Conservation (phyloP, 1,140 invertebrate species). For the Drosophila pseudoobscura region DNA sequence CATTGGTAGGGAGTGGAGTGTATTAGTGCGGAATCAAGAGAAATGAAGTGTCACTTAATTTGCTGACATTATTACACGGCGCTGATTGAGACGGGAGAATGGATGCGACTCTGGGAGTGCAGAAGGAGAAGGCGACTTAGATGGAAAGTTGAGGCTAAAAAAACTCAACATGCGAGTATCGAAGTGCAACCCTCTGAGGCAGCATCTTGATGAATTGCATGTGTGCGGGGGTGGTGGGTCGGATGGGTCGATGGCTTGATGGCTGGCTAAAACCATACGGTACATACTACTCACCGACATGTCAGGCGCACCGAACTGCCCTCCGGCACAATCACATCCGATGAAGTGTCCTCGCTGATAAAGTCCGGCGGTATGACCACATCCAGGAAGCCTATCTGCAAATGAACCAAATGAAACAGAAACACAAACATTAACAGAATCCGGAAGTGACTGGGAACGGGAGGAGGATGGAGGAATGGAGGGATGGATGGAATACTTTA, state of each 20-base stretch:
- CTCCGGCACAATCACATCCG: conserved; percentile 92
- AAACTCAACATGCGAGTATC: no score
- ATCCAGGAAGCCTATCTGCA: conserved; percentile 90
- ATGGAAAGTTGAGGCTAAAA: neutral
- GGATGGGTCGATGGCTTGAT: neutral
- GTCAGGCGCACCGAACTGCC: conserved; percentile 88
- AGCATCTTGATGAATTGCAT: no score
- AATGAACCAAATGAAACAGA: conserved; percentile 59
- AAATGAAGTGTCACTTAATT: conserved; percentile 83
- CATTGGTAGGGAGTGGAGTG: conserved; percentile 3
- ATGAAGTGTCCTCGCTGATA: conserved; percentile 90
- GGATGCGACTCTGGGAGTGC: neutral
- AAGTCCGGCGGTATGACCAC: conserved; percentile 94
- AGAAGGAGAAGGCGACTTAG: neutral
- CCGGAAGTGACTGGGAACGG: neutral
- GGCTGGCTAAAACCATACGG: conserved; percentile 9
- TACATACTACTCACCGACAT: conserved; percentile 84
- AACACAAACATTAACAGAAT: conserved; percentile 1
- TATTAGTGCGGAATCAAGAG: conserved; percentile 75
- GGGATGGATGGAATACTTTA: conserved; percentile 5
- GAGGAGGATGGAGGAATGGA: neutral
- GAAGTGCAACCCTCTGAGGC: no score
- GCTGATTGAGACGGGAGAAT: neutral
- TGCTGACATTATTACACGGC: conserved; percentile 78
- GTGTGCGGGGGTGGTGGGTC: neutral